Base-by-base conservation (phyloP, 2,888 invertebrate species). In the Napeogenes inachia region DNA sequence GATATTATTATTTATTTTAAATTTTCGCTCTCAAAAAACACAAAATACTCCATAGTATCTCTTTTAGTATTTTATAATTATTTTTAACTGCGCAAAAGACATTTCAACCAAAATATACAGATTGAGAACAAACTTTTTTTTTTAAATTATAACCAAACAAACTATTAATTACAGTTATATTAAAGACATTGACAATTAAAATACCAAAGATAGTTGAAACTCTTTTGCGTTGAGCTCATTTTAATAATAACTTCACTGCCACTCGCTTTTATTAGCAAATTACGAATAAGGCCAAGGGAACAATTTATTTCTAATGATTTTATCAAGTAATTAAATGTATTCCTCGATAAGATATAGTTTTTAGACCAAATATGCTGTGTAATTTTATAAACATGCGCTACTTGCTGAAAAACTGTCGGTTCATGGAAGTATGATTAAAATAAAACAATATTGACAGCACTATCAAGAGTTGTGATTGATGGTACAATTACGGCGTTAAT, bases 261-360 rank as follows among this genome's bases (percentile, higher is more conserved):
- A 76, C 74, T 62, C 73, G 78, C 76, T 79, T 81, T 78, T 77
- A 72, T 71, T 68, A 68, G 70, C 70, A 67, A 68, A 71, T 71
- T 58, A 65, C 21, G 21, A 68, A 65, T 70, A 75, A 79, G 76
- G 78, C 76, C 73, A 75, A 71, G 85, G 85, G 84, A 84, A 79
- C 82, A 82, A 84, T 71, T 76, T 73, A 59, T 54, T 56, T 53
- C 42, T 57, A 58, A 13, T 54, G 53, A 56, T 54, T 21, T 75
- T 80, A 68, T 78, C 77, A 30, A 30, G 30, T 50, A 50, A 47
- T 21, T 21, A 47, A 47, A 50, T 50, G 10, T 21, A 8, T 50
- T 30, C 30, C 30, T 30, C 12, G 30, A 30, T 21, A 12, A 30
- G 47, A 50, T 5, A 21, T 30, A 30, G 47, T 50, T 50, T 42